A percentile compares a stretch with the other conserved stretches of the same genome.
Evolutionary conservation across 2,888 invertebrate genomes (phyloP).

Genomic region (Cephus rjabovi): DNA sequence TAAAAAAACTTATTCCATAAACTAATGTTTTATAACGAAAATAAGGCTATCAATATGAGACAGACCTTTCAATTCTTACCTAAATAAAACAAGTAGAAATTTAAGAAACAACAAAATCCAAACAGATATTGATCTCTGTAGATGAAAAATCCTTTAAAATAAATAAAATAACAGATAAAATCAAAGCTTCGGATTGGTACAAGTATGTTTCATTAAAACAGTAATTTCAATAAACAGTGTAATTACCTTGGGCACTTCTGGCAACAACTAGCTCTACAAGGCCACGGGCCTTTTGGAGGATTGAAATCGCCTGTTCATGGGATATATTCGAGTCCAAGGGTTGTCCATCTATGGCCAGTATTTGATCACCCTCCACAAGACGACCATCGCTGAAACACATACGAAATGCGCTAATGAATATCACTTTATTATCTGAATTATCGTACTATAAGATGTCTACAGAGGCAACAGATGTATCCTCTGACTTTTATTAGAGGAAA

Average conservation of each 20-base stretch:
- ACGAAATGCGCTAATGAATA: no score
- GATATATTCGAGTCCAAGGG: slow-evolving; percentile 83
- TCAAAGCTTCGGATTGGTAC: not conserved
- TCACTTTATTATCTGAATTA: no score
- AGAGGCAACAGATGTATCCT: no score
- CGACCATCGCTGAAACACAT: slow-evolving; percentile 72
- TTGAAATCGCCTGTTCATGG: slow-evolving; percentile 83
- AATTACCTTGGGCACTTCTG: slow-evolving; percentile 69
- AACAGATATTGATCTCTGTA: not conserved
- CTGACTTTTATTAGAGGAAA: not conserved
- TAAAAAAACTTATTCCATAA: no score
- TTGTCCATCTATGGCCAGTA: slow-evolving; percentile 86
- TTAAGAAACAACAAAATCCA: not conserved
- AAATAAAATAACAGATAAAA: not conserved
- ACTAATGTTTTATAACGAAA: no score
- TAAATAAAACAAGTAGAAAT: no score
- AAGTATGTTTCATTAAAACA: not conserved
- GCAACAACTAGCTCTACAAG: slow-evolving; percentile 76
- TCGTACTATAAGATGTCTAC: no score
- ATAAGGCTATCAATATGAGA: no score
- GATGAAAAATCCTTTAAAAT: not conserved
- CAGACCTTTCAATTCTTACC: no score
- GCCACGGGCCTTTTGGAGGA: slow-evolving; percentile 81
- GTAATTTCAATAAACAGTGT: not conserved
- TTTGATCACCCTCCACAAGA: slow-evolving; percentile 84